Evolutionary conservation across 2,888 invertebrate genomes (phyloP), one percentile per base, ranked within the genome.

Genomic region (Hydraecia micacea): DNA sequence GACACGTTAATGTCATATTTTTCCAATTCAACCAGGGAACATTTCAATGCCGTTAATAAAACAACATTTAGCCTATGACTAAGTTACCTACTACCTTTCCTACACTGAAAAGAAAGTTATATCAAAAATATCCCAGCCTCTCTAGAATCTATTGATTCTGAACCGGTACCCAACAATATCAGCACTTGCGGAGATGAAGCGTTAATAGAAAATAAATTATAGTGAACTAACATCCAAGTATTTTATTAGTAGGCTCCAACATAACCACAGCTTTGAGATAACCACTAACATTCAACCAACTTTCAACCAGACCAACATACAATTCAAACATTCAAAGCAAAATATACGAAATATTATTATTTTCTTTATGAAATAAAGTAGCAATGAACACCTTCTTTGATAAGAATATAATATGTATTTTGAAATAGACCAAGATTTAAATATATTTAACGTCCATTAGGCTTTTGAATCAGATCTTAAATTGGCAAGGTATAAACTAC

Each of bases 121-220:
- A 55, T 58, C 1, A 55, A 58, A 73, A 74, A 32, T 25, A 32
- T n/a, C 42, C 11, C 11, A 36, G 25, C 15, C 3, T 18, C 2
- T 42, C 25, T 42, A 74, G 58, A 66, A 74, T 49, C n/a, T 21
- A 63, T 67, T 32, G 32, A 32, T 32, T 32, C 32, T 62, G 25
- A 55, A 66, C 49, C 25, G 55, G 36, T 13, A 49, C 13, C 39
- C 28, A 63, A 76, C 78, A 76, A 81, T 77, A 66, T 68, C 36
- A 76, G 79, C 62, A 76, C 52, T 63, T 77, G 72, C 62, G 7
- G 52, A 77, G 75, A 78, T 71, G 81, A 81, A 87, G 82, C 84
- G 83, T 83, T 90, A 90, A 91, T 91, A 88, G 88, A 91, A 91
- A 87, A 91, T 92, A 92, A 91, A 92, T 92, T 91, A 91, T 81